Base-by-base conservation (phyloP, 2,888 invertebrate genomes). In the Kuschelorhynchus macadamiae region DNA sequence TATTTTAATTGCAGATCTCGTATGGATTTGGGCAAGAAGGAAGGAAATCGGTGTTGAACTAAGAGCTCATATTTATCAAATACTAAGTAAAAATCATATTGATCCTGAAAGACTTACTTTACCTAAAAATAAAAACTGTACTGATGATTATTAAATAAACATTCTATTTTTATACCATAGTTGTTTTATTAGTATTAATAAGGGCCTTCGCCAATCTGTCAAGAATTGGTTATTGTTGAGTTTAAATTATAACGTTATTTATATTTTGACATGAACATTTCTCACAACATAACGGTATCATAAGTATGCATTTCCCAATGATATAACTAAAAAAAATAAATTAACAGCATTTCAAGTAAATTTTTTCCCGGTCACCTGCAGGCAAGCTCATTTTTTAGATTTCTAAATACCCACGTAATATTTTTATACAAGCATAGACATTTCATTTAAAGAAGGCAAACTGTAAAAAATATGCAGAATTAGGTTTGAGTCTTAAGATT, bases 71-170 rank as follows among this genome's bases (percentile, higher is more conserved):
- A 88, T 92, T 69, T 92, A 92, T 81, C 85, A 87, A 72, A 85
- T 88, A 66, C 82, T 92, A 75, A 84, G 85, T 72, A 85, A 86
- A 50, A 83, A 88, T 62, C 85, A 85, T 9, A 84, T 92, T 4
- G 91, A 92, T 82, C 88, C 91, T 9, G 91, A 92, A 79, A 85
- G 92, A 72, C 86, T 92, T 71, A 88, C 91, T 72, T 84, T 92
- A 70, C 88, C 92, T 75, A 90, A 90, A 82, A 91, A 90, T 81
- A 85, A 84, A 74, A 88, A 91, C 79, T 92, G 92, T 81, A 75
- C 76, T 64, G 74, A 77, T 36, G 68, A 68, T 62, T 71, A 71
- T 4, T 21, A 25, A 44, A 17, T 16, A 44, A 18, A 44, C 2
- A 11, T 44, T 17, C 3, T 18, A 7, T 44, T 44, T 44, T 44